A percentile compares a stretch with the other conserved stretches of the same genome.
Conservation (phyloP, 2,888 invertebrate genomes). For the Pomacea canaliculata region DNA sequence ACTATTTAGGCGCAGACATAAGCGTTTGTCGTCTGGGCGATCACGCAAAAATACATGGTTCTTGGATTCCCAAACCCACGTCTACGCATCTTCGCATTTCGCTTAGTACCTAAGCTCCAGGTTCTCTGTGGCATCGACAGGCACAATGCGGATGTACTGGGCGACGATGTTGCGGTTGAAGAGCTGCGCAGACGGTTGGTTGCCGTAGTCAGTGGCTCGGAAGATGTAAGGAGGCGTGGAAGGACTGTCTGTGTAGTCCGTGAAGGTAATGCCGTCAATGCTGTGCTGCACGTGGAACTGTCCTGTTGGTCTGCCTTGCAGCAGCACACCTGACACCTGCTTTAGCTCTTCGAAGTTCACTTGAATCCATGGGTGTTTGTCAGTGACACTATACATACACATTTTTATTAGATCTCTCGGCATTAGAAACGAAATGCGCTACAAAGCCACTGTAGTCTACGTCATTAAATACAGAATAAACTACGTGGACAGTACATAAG, state of each 20-base stretch:
- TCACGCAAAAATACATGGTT: too few species aligned
- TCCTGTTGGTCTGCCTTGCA: conserved; percentile 48
- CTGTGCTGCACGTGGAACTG: conserved; percentile 46
- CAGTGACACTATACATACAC: conserved; percentile 36
- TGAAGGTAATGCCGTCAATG: conserved; percentile 46
- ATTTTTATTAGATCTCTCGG: too few species aligned
- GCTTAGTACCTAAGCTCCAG: conserved; percentile 37
- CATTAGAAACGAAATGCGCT: too few species aligned
- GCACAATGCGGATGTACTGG: conserved; percentile 49
- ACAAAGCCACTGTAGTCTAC: too few species aligned
- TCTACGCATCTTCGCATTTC: neutral
- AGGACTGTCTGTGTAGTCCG: conserved; percentile 38
- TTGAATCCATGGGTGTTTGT: conserved; percentile 49
- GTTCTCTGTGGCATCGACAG: conserved; percentile 41
- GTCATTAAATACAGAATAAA: too few species aligned
- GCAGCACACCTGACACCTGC: conserved; percentile 47
- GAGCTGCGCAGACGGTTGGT: conserved; percentile 16
- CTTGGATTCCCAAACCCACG: too few species aligned
- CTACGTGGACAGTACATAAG: too few species aligned
- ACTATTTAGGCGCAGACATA: too few species aligned
- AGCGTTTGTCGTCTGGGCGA: too few species aligned
- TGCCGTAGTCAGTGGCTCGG: conserved; percentile 43
- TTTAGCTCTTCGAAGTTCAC: conserved; percentile 55
- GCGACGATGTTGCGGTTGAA: conserved; percentile 51
- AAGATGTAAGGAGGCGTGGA: conserved; percentile 40